Conservation (phyloP, 2,888 invertebrate genomes). For the Hymenopus coronatus region DNA sequence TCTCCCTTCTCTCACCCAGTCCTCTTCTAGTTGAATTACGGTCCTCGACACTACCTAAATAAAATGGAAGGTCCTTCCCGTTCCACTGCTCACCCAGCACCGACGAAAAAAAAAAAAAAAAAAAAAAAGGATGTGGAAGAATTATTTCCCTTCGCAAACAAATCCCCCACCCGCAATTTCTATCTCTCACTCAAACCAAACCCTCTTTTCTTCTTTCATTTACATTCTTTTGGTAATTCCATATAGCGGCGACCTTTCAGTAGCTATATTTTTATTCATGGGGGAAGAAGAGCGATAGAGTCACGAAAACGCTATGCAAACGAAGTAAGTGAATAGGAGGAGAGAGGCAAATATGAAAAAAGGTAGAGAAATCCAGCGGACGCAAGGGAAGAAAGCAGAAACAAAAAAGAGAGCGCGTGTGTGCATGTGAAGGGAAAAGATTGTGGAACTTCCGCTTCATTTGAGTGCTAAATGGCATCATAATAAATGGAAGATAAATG, state of each 20-base stretch:
- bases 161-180: not conserved
- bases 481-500: not conserved
- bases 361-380: not conserved
- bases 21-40: constrained; percentile 4
- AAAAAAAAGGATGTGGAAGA: not conserved
- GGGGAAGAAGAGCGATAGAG: not conserved
- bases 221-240: constrained; percentile 13
- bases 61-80: not conserved
- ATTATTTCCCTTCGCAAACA: constrained; percentile 9
- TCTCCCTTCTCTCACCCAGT: not conserved
- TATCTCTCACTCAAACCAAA: not conserved
- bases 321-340: not conserved
- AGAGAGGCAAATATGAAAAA: not conserved
- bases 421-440: not conserved
- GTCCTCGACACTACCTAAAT: not conserved
- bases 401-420: not conserved
- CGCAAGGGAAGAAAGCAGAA: not conserved
- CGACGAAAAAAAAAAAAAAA: not conserved
- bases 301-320: not conserved
- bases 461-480: constrained; percentile 7
- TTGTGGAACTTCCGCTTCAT: constrained; percentile 4
- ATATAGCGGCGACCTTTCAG: not conserved
- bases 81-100: not conserved
- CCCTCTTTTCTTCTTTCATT: not conserved
- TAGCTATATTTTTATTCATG: not conserved